Evolutionary conservation across 2,888 invertebrate species (phyloP).

Genomic region (Acanthosoma haemorrhoidale): DNA sequence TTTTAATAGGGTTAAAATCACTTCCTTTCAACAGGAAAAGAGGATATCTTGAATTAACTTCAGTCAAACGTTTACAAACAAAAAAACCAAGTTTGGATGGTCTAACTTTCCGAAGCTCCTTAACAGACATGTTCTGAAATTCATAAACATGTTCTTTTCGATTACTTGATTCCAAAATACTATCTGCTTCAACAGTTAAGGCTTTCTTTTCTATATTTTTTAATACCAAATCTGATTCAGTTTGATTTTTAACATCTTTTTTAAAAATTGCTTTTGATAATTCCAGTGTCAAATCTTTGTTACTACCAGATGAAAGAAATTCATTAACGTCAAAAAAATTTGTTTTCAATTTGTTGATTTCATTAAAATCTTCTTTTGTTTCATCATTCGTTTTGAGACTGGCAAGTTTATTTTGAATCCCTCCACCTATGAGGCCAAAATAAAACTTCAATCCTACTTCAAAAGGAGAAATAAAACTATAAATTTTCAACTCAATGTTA

Average conservation of each 20-base stretch:
- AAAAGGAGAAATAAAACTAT: not conserved
- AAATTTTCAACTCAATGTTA: not conserved
- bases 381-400: not conserved
- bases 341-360: not conserved
- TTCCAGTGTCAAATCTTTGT: not conserved
- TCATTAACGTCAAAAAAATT: slow-evolving; percentile 6
- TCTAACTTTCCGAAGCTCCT: slow-evolving; percentile 19
- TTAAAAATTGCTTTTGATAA: not conserved
- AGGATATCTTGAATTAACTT: slow-evolving; percentile 40
- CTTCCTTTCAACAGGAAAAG: slow-evolving; percentile 26
- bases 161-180: not conserved
- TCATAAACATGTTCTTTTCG: not conserved
- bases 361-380: not conserved
- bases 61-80: slow-evolving; percentile 19
- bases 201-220: not conserved
- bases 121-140: slow-evolving; percentile 57
- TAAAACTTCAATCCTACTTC: slow-evolving; percentile 15
- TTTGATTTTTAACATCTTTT: not conserved
- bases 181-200: not conserved
- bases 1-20: slow-evolving; percentile 29
- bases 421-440: slow-evolving; percentile 23
- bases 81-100: slow-evolving; percentile 18
- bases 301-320: not conserved
- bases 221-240: not conserved
- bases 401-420: not conserved